These are phyloP conservation scores for Chalcosyrphus nemorum DNA, from an alignment of 2,888 invertebrate species.

Conservation along the genomic window DNA sequence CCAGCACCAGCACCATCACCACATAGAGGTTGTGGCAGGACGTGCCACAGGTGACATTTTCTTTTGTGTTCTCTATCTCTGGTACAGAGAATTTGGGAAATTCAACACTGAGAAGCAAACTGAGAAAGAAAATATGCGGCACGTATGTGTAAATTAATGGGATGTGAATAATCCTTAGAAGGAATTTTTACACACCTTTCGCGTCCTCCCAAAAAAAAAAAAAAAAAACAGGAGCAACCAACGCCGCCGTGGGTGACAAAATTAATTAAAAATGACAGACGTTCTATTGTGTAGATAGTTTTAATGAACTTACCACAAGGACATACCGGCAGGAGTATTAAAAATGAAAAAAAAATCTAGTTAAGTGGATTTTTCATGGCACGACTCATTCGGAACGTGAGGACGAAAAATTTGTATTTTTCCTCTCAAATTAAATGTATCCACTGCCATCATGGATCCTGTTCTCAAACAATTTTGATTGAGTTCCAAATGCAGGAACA, in stretches of 20 bases:
- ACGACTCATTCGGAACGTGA: neutral
- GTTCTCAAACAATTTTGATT: neutral
- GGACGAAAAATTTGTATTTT: neutral
- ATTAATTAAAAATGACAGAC: constrained; percentile 49
- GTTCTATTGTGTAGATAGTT: constrained; percentile 1
- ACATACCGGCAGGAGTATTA: neutral
- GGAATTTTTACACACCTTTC: constrained; percentile 11
- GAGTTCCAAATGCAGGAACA: neutral
- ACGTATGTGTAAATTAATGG: constrained; percentile 38
- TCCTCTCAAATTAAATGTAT: too few species aligned
- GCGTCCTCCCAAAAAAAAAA: neutral
- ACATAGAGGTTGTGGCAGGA: neutral
- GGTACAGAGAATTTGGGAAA: constrained; percentile 24
- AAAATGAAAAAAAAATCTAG: neutral
- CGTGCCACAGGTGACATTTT: constrained; percentile 61
- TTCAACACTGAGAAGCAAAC: neutral
- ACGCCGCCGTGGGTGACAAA: constrained; percentile 19
- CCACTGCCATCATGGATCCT: neutral
- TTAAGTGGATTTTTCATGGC: neutral
- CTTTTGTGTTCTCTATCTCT: constrained; percentile 4
- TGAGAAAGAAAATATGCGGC: constrained; percentile 22
- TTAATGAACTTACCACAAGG: neutral
- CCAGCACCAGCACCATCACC: too few species aligned
- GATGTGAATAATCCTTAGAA: constrained; percentile 29
- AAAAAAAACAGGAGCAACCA: neutral